Base-by-base conservation (phyloP, 2,888 invertebrate species). In the Eugnorisma glareosa region DNA sequence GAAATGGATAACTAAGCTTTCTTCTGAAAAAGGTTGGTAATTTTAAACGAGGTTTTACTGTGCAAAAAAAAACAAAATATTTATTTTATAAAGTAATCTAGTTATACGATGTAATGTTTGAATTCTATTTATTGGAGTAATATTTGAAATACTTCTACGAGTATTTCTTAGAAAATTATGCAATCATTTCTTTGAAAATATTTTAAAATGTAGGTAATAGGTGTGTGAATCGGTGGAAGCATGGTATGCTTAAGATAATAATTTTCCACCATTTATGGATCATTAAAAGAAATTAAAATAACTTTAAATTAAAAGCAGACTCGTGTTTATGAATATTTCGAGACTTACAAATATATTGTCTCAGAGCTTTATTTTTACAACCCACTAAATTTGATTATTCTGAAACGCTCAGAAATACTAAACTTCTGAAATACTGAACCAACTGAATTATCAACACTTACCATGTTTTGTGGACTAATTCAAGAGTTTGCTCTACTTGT, bases 1-100 rank as follows among this genome's bases (percentile, higher is more conserved):
- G 35, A 70, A 63, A 84, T 85, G 84, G 86, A 86, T 86, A 40
- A 0, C 63, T 77, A 57, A 84, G 13, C 64, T 75, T 54, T 64
- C 61, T 80, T 77, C 64, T 3, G 1, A 61, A 69, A 73, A 77
- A 86, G 85, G 86, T 85, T 59, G 13, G 76, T 86, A 21, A 54
- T 73, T 64, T 40, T 31, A 48, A 54, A n/a, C 45, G 28, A 37
- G 10, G 4, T 67, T 75, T 21, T 15, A 21, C 15, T 28, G 2
- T 7, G 0, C 35, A 43, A 21, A n/a, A n/a, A n/a, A n/a, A n/a
- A n/a, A n/a, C n/a, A n/a, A n/a, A 21, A 2, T 51, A 54, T 18
- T 48, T 2, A 18, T 43, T 66, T 45, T 51, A 35, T 35, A 24
- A 1, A 13, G 10, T n/a, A 8, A 8, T 0, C 4, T 59, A 37